Base-by-base conservation (phyloP, 64 coral and sea anemone species). In the Dendronephthya gigantea region DNA sequence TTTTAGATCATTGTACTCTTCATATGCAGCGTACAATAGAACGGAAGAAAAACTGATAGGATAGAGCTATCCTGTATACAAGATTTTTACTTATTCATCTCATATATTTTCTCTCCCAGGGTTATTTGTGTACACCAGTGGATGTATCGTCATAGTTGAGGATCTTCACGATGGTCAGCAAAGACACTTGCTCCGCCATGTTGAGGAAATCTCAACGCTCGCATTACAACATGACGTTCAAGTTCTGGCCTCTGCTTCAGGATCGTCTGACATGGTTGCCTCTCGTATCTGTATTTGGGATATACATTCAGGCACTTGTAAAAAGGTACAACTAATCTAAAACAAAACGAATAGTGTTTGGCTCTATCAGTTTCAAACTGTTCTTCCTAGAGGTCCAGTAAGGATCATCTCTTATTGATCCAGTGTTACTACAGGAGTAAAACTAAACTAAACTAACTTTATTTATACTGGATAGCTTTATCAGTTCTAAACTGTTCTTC, bases 251-350 rank as follows among this genome's bases (percentile, higher is more conserved):
- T 97, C 94, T 12, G 94, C 89, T 9, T 97, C 94, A 0, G 94
- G 89, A 8, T 87, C 94, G 25, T 91, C 91, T 40, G 58, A 87
- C 11, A 51, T 55, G 19, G 43, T 39, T 12, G 58, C 39, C 58
- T 91, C 89, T 91, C 94, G 93, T 35, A 93, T 97, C 39, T 93
- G 87, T 83, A 89, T 97, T 15, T 97, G 94, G 94, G 87, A 93
- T 27, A 27, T 93, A 41, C 79, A 88, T 30, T 84, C 90, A 86
- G 89, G 89, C 10, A 49, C 90, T 17, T 97, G 94, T 81, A 89
- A 89, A 37, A 97, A 93, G 86, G 94, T 96, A 16, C 19, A 55
- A 17, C 50, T 11, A 11, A 17, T 11, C 17, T 55, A 11, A 17
- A 11, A 11, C 50, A 11, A 55, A 11, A 11, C 17, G 10, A 11